These are phyloP conservation scores for Siphamia tubifer DNA, from an alignment of 2,113 vertebrate species.

Conservation along the genomic window DNA sequence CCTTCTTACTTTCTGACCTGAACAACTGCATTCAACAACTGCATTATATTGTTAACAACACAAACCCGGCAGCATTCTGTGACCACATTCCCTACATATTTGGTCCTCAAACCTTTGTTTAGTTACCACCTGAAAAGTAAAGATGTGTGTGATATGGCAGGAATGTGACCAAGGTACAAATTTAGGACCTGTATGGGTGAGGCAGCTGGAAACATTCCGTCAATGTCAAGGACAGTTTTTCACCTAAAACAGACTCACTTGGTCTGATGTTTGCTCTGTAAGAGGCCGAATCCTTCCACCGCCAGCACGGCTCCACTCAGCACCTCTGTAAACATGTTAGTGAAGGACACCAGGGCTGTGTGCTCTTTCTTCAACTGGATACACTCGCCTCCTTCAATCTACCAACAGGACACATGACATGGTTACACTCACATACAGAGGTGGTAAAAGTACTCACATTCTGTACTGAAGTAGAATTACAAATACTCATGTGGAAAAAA, in stretches of 20 bases:
- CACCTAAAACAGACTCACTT: constrained; percentile 24
- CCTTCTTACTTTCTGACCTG: not conserved
- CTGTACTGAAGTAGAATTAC: too few relatives aligned
- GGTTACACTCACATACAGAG: too few relatives aligned
- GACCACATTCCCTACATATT: constrained; percentile 14
- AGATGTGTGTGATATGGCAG: not conserved
- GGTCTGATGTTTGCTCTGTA: constrained; percentile 40
- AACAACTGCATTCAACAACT: not conserved
- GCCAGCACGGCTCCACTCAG: constrained; percentile 38
- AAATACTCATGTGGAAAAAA: too few relatives aligned
- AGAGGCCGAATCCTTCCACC: constrained; percentile 53
- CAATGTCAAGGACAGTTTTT: too few relatives aligned
- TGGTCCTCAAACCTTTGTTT: not conserved
- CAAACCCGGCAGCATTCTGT: constrained; percentile 42
- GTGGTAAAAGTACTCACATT: too few relatives aligned
- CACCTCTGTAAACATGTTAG: constrained; percentile 13
- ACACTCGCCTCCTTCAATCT: constrained; percentile 59
- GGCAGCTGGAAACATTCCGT: too few relatives aligned
- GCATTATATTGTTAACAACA: not conserved
- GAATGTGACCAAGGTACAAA: not conserved
- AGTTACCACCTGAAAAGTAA: not conserved
- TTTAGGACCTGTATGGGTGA: too few relatives aligned
- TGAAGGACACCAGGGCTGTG: constrained; percentile 44
- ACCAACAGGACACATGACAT: not conserved
- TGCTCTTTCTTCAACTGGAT: constrained; percentile 30